Percentiles rank a stretch among this genome's conserved stretches.
Evolutionary conservation across 2,888 invertebrate genomes (phyloP).

Genomic region (Leucoma salicis): DNA sequence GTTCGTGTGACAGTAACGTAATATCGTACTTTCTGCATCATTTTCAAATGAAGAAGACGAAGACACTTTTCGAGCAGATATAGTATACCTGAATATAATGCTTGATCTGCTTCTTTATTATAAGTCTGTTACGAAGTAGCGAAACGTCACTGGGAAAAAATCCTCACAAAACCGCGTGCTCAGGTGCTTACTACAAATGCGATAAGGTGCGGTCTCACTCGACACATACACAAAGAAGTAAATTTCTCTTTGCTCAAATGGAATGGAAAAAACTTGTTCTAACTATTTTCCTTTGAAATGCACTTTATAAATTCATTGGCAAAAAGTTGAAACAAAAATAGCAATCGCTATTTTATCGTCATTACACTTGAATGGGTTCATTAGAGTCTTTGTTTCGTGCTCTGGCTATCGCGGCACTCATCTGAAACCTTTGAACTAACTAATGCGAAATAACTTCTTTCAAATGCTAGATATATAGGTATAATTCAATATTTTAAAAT

Average conservation of each 20-base stretch:
- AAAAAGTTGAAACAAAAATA: neutral
- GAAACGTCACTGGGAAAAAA: slow-evolving; percentile 17
- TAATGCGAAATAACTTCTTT: neutral
- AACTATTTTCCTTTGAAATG: neutral
- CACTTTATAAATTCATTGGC: neutral
- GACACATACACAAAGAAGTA: slow-evolving; percentile 1
- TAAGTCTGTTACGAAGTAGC: slow-evolving; percentile 8
- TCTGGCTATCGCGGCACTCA: neutral
- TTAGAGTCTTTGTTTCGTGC: neutral
- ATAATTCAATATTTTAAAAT: neutral
- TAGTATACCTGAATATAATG: too few relatives aligned
- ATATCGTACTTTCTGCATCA: too few relatives aligned
- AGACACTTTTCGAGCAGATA: too few relatives aligned
- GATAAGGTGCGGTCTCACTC: slow-evolving; percentile 10
- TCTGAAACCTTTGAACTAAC: neutral
- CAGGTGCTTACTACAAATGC: slow-evolving; percentile 16
- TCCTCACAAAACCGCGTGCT: slow-evolving; percentile 15
- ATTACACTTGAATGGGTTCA: neutral
- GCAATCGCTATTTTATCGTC: slow-evolving; percentile 1
- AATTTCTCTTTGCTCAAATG: neutral
- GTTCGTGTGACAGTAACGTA: too few relatives aligned
- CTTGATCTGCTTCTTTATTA: too few relatives aligned
- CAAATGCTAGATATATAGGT: too few relatives aligned
- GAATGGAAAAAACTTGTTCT: neutral
- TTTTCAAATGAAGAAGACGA: too few relatives aligned